phyloP scores from a whole-genome alignment of 2,113 vertebrate genomes.

The Pachypanchax playfairii region DNA sequence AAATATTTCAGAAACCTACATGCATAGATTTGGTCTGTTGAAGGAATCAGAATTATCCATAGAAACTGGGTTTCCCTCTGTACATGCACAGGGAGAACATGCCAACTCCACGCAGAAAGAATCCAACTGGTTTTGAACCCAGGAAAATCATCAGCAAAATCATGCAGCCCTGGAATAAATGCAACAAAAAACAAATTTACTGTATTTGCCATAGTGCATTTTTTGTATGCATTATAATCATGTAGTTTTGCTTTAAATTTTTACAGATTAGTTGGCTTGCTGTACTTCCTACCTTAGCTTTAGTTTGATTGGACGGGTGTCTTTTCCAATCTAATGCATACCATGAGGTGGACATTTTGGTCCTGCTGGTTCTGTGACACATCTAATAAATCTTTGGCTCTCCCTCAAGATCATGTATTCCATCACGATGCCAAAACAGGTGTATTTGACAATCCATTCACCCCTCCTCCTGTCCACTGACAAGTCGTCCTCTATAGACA shows the following conservation, averaged over 20 bases:
- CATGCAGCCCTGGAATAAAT: too few species aligned
- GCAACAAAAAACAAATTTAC: too few species aligned
- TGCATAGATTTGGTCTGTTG: too few species aligned
- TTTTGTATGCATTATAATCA: neutral
- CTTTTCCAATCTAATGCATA: constrained; percentile 44
- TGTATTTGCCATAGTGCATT: neutral
- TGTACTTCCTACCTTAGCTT: neutral
- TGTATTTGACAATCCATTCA: constrained; percentile 36
- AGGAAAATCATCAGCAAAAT: too few species aligned
- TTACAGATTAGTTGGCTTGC: too few species aligned
- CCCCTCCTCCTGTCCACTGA: constrained; percentile 35
- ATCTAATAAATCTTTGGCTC: constrained; percentile 69
- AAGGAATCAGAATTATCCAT: too few species aligned
- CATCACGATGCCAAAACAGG: constrained; percentile 71
- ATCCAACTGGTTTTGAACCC: too few species aligned
- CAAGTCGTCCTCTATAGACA: constrained; percentile 59
- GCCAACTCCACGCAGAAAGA: too few species aligned
- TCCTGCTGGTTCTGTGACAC: constrained; percentile 50
- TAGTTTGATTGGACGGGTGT: constrained; percentile 25
- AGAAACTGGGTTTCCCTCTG: too few species aligned
- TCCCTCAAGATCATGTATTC: constrained; percentile 64
- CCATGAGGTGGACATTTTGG: constrained; percentile 44
- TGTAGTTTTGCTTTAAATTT: too few species aligned
- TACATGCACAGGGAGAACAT: too few species aligned
- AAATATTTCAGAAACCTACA: too few species aligned